phyloP scores from a whole-genome alignment of 2,888 invertebrate genomes.

The Orthosia incerta region DNA sequence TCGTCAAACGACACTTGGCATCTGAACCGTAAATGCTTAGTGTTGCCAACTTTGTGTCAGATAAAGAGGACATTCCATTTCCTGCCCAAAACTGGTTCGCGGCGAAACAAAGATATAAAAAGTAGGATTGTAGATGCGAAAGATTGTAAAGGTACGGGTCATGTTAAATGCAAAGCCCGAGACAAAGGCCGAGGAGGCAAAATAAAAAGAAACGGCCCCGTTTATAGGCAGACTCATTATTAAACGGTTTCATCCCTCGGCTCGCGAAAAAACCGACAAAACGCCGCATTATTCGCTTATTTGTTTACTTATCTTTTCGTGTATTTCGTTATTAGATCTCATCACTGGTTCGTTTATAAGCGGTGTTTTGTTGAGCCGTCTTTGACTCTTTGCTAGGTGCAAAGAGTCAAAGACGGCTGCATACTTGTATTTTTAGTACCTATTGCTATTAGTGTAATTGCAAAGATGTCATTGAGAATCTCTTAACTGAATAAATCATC shows the following conservation, averaged over 20 bases:
- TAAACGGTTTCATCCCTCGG: conserved; percentile 79
- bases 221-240: conserved; percentile 83
- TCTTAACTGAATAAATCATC: neutral
- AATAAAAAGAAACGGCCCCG: conserved; percentile 82
- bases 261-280: conserved; percentile 74
- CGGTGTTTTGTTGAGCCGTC: conserved; percentile 34
- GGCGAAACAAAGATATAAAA: conserved; percentile 57
- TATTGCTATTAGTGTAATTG: conserved; percentile 36
- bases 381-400: conserved; percentile 21
- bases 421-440: conserved; percentile 15
- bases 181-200: conserved; percentile 76
- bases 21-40: conserved; percentile 57
- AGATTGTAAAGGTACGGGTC: conserved; percentile 59
- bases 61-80: conserved; percentile 67
- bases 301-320: conserved; percentile 71
- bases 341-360: conserved; percentile 49
- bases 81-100: conserved; percentile 55
- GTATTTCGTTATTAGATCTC: conserved; percentile 66
- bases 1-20: conserved; percentile 61
- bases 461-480: conserved; percentile 8
- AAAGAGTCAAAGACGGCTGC: too few species aligned
- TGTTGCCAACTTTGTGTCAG: conserved; percentile 70
- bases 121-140: conserved; percentile 43
- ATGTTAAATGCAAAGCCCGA: conserved; percentile 74
- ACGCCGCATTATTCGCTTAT: conserved; percentile 72